These are phyloP conservation scores for Phenganax stokvisi DNA, from an alignment of 92 coral and sea anemone species.

Conservation along the genomic window DNA sequence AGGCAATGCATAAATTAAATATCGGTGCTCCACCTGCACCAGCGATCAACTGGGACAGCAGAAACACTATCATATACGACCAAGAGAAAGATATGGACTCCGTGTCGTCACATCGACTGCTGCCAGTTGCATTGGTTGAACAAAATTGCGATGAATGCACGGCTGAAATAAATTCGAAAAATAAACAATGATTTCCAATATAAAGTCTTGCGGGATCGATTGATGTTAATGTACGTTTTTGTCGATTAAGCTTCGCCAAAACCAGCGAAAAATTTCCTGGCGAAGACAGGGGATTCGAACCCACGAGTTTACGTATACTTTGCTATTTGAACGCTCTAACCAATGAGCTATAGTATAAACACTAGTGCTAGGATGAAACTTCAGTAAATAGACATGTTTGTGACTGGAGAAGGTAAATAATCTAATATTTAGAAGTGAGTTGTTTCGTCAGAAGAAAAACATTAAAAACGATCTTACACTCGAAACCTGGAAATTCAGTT, in stretches of 20 bases:
- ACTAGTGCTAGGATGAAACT: no score
- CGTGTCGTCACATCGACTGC: neutral
- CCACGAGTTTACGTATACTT: neutral
- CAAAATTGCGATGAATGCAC: slow-evolving; percentile 31
- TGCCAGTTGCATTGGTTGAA: neutral
- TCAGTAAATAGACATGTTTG: no score
- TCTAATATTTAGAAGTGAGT: no score
- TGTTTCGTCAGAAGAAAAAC: no score
- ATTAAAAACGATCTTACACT: no score
- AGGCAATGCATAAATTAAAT: slow-evolving; percentile 72
- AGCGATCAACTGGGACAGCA: slow-evolving; percentile 55
- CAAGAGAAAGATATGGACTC: slow-evolving; percentile 6
- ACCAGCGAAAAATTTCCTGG: no score
- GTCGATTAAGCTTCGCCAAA: no score
- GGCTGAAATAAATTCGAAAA: neutral
- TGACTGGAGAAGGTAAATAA: no score
- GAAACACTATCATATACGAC: slow-evolving; percentile 12
- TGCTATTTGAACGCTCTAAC: no score
- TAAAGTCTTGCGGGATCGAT: neutral
- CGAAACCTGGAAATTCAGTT: no score
- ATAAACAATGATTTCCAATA: neutral
- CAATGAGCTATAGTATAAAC: no score
- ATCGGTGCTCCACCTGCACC: slow-evolving; percentile 81
- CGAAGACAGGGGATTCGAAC: neutral
- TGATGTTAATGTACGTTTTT: no score